Conservation (phyloP, 2,888 invertebrate genomes). For the Orthonevra nobilis region DNA sequence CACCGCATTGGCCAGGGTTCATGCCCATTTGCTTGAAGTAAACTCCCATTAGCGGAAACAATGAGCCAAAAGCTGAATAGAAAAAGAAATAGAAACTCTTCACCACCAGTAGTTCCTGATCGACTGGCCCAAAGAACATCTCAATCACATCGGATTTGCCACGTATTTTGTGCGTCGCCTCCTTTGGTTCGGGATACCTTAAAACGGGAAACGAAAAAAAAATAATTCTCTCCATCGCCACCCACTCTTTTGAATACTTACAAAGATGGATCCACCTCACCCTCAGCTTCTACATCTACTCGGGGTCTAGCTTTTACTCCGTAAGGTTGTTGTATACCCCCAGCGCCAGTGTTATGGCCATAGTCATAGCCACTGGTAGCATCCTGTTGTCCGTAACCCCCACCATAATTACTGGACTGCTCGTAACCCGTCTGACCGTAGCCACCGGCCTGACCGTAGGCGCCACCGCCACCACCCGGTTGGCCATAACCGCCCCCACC, state of each 20-base stretch:
- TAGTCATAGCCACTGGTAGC: conserved; percentile 50
- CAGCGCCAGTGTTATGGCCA: conserved; percentile 28
- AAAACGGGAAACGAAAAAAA: too few species aligned
- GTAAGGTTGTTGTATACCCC: conserved; percentile 71
- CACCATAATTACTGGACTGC: conserved; percentile 68
- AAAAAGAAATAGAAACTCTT: conserved; percentile 99
- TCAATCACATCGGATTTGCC: conserved; percentile 92
- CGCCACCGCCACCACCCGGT: conserved; percentile 71
- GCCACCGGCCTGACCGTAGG: conserved; percentile 58
- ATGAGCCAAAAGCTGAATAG: conserved; percentile 98
- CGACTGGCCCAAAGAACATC: conserved; percentile 90
- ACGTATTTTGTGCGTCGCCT: conserved; percentile 93
- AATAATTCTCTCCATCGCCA: too few species aligned
- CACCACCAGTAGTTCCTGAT: conserved; percentile 95
- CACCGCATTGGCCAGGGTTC: conserved; percentile 97
- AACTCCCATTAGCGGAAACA: conserved; percentile 98
- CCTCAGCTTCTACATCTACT: conserved; percentile 90
- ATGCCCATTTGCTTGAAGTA: conserved; percentile 99
- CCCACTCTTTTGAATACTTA: conserved; percentile 78
- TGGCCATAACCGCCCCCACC: conserved; percentile 73
- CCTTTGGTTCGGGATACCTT: conserved; percentile 92
- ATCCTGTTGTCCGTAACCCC: conserved; percentile 70
- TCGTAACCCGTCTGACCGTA: conserved; percentile 68
- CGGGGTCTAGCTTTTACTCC: conserved; percentile 83
- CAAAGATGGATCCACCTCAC: conserved; percentile 91